Evolutionary conservation across 1,140 invertebrate species (phyloP).

Genomic region (Eulimnadia texana): DNA sequence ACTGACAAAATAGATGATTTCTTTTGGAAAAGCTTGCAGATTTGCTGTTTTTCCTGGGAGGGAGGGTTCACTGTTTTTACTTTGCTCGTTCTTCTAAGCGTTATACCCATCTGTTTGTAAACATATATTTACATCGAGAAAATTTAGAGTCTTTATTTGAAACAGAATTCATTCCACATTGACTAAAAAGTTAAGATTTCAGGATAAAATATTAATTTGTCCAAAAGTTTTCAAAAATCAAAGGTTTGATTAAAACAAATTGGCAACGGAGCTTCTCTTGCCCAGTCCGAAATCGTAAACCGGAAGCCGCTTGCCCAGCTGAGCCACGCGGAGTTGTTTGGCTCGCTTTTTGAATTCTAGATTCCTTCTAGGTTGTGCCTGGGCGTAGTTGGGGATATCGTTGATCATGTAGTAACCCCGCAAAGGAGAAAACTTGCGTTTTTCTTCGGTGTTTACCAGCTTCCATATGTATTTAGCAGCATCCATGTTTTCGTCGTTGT

Average conservation of each 20-base stretch:
- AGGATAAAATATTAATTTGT: too few species aligned
- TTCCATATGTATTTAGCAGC: background rate
- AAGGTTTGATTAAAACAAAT: background rate
- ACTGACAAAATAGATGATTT: background rate
- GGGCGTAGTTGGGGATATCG: background rate
- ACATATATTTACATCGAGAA: too few species aligned
- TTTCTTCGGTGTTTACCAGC: background rate
- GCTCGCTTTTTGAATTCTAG: background rate
- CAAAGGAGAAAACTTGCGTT: background rate
- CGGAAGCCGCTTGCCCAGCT: background rate
- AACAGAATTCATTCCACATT: too few species aligned
- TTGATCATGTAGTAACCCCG: background rate
- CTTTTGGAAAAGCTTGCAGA: background rate
- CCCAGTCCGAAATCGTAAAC: background rate
- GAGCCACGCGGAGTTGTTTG: background rate
- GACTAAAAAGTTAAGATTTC: too few species aligned
- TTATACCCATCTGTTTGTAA: too few species aligned
- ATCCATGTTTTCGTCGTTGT: background rate
- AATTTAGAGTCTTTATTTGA: too few species aligned
- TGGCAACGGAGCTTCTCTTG: background rate
- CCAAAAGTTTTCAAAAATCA: background rate
- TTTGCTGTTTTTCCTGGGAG: too few species aligned
- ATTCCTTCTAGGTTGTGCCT: background rate
- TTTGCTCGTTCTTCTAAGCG: too few species aligned
- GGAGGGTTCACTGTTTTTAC: too few species aligned